A percentile compares a stretch with the other conserved stretches of the same genome.
Evolutionary conservation across 2,888 invertebrate species (phyloP).

Genomic region (Maniola hyperantus): DNA sequence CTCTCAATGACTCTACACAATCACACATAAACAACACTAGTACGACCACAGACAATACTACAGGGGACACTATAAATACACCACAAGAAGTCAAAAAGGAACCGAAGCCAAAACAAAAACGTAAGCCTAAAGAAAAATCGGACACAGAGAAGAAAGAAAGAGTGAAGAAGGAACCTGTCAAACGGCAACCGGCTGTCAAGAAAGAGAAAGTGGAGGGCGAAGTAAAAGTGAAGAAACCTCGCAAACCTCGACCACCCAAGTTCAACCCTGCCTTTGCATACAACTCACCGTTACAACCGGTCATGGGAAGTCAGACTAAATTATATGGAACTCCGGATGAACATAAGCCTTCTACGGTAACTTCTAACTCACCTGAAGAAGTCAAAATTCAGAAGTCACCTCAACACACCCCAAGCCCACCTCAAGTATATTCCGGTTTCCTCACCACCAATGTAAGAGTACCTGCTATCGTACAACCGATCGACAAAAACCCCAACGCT

Average conservation of each 20-base stretch:
- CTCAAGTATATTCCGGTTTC: conserved; percentile 44
- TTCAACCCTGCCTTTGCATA: conserved; percentile 49
- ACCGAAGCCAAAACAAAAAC: conserved; percentile 51
- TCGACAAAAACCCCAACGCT: conserved; percentile 71
- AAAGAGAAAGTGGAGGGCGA: conserved; percentile 46
- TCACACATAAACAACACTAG: conserved; percentile 7
- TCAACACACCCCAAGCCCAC: conserved; percentile 30
- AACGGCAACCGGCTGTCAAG: conserved; percentile 45
- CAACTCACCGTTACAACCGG: conserved; percentile 59
- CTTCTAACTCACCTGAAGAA: conserved; percentile 10
- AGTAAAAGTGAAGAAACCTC: conserved; percentile 59
- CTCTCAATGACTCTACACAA: conserved; percentile 30
- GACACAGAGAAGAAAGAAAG: conserved; percentile 49
- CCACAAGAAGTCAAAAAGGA: conserved; percentile 50
- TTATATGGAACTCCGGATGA: conserved; percentile 40
- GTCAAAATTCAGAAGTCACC: conserved; percentile 29
- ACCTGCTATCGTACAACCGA: conserved; percentile 56
- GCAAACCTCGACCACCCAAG: conserved; percentile 52
- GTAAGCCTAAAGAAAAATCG: conserved; percentile 52
- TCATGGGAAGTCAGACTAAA: conserved; percentile 50
- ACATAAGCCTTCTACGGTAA: conserved; percentile 24
- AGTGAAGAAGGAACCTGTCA: conserved; percentile 44
- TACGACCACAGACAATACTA: not conserved
- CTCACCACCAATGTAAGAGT: conserved; percentile 51
- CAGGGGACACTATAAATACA: conserved; percentile 4